A percentile compares a stretch with the other conserved stretches of the same genome.
phyloP scores from a whole-genome alignment of 2,888 invertebrate genomes.

The Hyposoter dolosus region DNA sequence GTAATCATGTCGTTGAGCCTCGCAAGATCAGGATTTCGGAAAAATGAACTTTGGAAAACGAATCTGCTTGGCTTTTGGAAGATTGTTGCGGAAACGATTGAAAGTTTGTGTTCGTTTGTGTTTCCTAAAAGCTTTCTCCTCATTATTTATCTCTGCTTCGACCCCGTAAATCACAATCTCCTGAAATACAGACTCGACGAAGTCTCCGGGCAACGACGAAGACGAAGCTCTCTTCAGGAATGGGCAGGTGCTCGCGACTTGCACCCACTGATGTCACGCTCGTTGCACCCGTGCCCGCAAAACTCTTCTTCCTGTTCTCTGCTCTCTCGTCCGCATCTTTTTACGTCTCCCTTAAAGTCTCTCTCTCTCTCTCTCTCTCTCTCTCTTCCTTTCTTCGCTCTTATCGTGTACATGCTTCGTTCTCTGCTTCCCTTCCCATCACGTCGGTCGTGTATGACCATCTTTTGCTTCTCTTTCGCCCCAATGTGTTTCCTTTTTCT shows the following conservation, averaged over 20 bases:
- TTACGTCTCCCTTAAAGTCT: constrained; percentile 41
- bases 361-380: constrained; percentile 55
- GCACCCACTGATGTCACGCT: constrained; percentile 84
- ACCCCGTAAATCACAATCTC: constrained; percentile 63
- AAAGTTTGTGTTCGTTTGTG: not conserved
- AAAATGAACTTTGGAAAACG: not conserved
- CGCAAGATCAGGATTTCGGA: not conserved
- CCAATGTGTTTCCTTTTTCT: constrained; percentile 49
- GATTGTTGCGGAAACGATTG: not conserved
- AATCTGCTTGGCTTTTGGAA: not conserved
- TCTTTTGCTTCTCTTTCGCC: constrained; percentile 49
- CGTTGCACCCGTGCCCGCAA: constrained; percentile 82
- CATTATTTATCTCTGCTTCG: constrained; percentile 53
- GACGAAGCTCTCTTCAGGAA: constrained; percentile 76
- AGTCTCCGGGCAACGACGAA: constrained; percentile 42
- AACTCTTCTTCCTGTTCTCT: constrained; percentile 74
- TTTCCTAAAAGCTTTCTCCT: constrained; percentile 25
- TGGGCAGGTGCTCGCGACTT: constrained; percentile 81
- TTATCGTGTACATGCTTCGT: constrained; percentile 27
- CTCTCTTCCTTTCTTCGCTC: constrained; percentile 50
- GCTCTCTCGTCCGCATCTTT: constrained; percentile 63
- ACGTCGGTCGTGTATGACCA: constrained; percentile 18
- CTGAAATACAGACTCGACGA: constrained; percentile 43
- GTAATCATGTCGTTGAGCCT: not conserved
- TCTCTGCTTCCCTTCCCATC: constrained; percentile 49